Percentiles rank a stretch among this genome's conserved stretches.
Conservation (phyloP, 2,113 vertebrate genomes). For the Crotalus tigris region DNA sequence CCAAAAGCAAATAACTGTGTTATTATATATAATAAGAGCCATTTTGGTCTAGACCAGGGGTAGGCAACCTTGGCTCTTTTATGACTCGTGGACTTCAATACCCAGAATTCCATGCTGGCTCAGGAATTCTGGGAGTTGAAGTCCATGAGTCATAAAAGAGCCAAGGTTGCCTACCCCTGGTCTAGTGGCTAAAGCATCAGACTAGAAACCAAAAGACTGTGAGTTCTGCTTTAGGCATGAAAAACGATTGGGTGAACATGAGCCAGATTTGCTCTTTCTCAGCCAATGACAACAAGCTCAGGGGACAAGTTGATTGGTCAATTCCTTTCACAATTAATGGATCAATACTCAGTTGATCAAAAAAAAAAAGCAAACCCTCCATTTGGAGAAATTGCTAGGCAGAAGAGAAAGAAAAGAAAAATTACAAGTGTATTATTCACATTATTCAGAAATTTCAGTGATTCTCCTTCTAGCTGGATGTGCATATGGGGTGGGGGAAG, state of each 20-base stretch:
- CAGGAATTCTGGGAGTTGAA: too few relatives aligned
- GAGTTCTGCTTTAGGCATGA: not conserved
- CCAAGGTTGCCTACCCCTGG: too few relatives aligned
- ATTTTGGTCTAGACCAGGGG: not conserved
- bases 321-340: not conserved
- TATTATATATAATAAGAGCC: not conserved
- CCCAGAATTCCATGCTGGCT: too few relatives aligned
- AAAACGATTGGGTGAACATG: not conserved
- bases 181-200: not conserved
- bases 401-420: not conserved
- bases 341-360: not conserved
- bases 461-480: not conserved
- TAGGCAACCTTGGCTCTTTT: too few relatives aligned
- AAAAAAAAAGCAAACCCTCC: not conserved
- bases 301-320: not conserved
- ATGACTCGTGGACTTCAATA: too few relatives aligned
- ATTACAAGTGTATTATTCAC: not conserved
- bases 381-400: not conserved
- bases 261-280: not conserved
- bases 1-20: not conserved
- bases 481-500: not conserved
- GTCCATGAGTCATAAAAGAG: too few relatives aligned
- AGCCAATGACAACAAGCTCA: not conserved
- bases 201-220: not conserved
- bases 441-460: not conserved